Conservation (phyloP, 1,140 invertebrate species). For the Fragariocoptes setiger region DNA sequence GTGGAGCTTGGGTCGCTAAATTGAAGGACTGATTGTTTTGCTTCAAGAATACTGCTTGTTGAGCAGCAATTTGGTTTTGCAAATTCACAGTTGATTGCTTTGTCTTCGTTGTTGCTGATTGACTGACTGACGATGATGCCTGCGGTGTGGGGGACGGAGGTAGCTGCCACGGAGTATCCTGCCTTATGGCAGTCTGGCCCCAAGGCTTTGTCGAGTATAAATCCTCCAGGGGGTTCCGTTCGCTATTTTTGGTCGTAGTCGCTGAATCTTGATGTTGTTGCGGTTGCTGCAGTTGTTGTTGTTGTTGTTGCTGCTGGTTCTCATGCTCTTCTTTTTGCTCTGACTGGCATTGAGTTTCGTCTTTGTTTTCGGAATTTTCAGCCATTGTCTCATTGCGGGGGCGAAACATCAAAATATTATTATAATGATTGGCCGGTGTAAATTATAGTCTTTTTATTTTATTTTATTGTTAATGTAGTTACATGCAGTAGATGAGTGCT, state of each 20-base stretch:
- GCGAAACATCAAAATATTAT: no score
- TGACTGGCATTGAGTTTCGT: no score
- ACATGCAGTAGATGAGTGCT: no score
- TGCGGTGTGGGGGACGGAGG: no score
- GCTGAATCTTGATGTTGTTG: background rate
- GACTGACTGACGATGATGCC: no score
- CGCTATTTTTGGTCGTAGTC: background rate
- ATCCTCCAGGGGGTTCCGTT: no score
- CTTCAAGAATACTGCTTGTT: slow-evolving; percentile 65
- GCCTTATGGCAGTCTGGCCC: background rate
- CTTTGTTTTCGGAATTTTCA: no score
- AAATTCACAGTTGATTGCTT: slow-evolving; percentile 69
- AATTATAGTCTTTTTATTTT: no score
- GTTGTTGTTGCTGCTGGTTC: background rate
- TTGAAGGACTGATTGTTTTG: slow-evolving; percentile 26
- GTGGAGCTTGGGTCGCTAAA: slow-evolving; percentile 9
- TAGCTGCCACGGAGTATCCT: background rate
- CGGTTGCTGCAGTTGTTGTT: background rate
- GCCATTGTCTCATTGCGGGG: no score
- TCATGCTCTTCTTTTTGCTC: no score
- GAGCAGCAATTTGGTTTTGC: slow-evolving; percentile 65
- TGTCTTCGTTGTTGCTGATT: slow-evolving; percentile 62
- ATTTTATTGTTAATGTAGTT: no score
- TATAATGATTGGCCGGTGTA: no score
- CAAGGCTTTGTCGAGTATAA: background rate